Conservation (phyloP, 2,113 vertebrate genomes). For the Thermophis baileyi region DNA sequence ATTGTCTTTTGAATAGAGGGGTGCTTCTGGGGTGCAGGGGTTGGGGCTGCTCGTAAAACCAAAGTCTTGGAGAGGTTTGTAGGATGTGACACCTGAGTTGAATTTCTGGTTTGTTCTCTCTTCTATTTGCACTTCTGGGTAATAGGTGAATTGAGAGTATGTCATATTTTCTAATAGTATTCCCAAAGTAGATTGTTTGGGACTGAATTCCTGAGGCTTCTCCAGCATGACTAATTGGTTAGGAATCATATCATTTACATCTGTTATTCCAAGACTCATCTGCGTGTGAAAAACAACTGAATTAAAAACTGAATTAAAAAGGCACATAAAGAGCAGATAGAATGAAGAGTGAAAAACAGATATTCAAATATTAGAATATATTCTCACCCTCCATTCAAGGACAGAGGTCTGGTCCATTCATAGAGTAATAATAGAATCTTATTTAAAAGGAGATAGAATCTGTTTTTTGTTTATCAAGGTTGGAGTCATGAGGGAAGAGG, state of each 20-base stretch:
- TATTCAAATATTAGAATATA: background rate
- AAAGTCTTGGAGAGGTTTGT: conserved; percentile 47
- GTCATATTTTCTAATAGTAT: background rate
- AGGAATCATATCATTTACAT: conserved; percentile 50
- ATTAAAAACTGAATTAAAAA: background rate
- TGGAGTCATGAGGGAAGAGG: background rate
- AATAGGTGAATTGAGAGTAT: background rate
- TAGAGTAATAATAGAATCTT: background rate
- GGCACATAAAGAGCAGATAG: background rate
- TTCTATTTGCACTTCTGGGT: background rate
- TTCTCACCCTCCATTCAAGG: background rate
- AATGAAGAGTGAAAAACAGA: background rate
- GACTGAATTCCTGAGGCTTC: background rate
- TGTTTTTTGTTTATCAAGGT: background rate
- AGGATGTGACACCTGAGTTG: background rate
- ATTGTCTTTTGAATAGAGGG: background rate
- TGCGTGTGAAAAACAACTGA: conserved; percentile 23
- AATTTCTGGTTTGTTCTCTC: background rate
- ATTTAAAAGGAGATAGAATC: background rate
- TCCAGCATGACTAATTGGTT: conserved; percentile 56
- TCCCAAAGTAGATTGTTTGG: background rate
- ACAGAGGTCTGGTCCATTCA: background rate
- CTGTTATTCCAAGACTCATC: conserved; percentile 52
- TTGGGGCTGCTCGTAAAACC: conserved; percentile 15
- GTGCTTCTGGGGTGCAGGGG: conserved; percentile 2